Evolutionary conservation across 2,797 vertebrate genomes (phyloP).

Genomic region (Iguana delicatissima): DNA sequence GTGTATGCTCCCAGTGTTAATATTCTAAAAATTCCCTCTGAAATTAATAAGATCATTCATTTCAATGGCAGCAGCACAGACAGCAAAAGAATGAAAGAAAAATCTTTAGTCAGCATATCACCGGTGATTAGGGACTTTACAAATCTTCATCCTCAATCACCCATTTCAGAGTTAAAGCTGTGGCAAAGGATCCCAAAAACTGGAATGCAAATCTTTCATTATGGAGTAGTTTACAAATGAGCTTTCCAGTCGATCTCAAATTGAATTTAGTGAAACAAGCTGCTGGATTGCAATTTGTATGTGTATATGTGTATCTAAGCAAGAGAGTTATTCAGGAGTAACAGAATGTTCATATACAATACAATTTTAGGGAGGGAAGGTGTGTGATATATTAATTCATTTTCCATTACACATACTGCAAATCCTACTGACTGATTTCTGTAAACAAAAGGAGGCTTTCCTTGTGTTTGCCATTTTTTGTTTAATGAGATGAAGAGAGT

Average conservation of each 20-base stretch:
- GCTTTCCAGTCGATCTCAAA: constrained; percentile 17
- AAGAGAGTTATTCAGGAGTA: constrained; percentile 54
- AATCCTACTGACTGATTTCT: constrained; percentile 6
- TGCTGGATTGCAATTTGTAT: constrained; percentile 32
- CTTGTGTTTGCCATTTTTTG: constrained; percentile 50
- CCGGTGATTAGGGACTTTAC: constrained; percentile 32
- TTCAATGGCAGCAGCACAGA: background rate
- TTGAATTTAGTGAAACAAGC: constrained; percentile 55
- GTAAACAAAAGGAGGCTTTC: constrained; percentile 40
- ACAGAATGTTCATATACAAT: constrained; percentile 48
- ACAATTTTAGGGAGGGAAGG: constrained; percentile 52
- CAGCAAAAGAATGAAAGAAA: constrained; percentile 34
- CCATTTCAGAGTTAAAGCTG: constrained; percentile 51
- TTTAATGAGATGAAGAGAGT: constrained; percentile 38
- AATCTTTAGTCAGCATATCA: constrained; percentile 40
- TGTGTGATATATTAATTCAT: constrained; percentile 46
- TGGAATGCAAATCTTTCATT: constrained; percentile 52
- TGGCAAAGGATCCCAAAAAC: constrained; percentile 52
- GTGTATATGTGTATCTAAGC: constrained; percentile 26
- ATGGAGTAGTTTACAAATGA: constrained; percentile 46
- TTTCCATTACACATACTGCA: constrained; percentile 49
- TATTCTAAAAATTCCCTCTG: constrained; percentile 15
- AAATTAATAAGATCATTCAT: background rate
- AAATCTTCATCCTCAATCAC: constrained; percentile 50
- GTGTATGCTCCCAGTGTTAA: background rate